Evolutionary conservation across 2,888 invertebrate species (phyloP), one percentile per base, ranked within the genome.

Genomic region (Cybosia mesomella): DNA sequence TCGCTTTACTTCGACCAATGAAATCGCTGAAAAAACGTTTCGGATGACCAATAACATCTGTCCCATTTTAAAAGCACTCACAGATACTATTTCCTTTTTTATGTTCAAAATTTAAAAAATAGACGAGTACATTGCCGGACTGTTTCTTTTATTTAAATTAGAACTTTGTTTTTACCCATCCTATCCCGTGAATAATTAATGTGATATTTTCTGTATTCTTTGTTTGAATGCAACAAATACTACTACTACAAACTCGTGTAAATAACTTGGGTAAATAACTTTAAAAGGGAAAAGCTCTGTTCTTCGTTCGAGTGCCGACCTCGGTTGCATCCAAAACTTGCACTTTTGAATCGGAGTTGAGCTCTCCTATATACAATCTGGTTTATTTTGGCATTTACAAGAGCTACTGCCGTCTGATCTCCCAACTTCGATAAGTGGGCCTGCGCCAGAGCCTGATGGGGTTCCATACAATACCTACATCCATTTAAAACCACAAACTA

Each of bases 121-220:
- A n/a, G 49, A n/a, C 1, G n/a, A n/a, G n/a, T 49, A 49, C 49
- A n/a, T 49, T 49, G n/a, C 49, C 0, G 18, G 18, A 49, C 2
- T 9, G 8, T 49, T 49, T 49, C 49, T 49, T 49, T 49, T 49
- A 49, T 49, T 49, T n/a, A 49, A 49, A 49, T 49, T n/a, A 49
- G 49, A n/a, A 49, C n/a, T 49, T 49, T 49, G n/a, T 49, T 49
- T 39, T 49, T 49, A 49, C 49, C 49, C 49, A n/a, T n/a, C 49
- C 49, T n/a, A 9, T 49, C 49, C n/a, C 9, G 8, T 18, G n/a
- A 49, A n/a, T 49, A 49, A 49, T 49, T 18, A 49, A 49, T 49
- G 49, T 15, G 49, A 49, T 49, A 49, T 49, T n/a, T 49, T 49
- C 7, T 49, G 9, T 49, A 49, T 49, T 49, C 49, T 49, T 49